Percentiles rank a stretch among this genome's conserved stretches.
phyloP scores from a whole-genome alignment of 2,888 invertebrate species.

The Prosopocoilus inquinatus region DNA sequence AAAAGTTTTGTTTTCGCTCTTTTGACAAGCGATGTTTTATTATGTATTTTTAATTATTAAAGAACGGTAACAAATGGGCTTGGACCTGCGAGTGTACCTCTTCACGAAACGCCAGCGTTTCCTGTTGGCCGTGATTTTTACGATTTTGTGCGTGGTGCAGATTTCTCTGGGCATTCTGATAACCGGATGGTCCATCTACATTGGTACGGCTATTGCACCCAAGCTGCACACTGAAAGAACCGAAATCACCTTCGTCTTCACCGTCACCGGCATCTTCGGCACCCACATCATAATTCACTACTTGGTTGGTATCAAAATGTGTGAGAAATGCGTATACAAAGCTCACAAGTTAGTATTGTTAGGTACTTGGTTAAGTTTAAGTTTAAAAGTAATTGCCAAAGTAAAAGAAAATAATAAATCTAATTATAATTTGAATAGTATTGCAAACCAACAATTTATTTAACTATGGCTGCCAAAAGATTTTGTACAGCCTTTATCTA shows the following conservation, averaged over 20 bases:
- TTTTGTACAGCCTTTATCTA: no score
- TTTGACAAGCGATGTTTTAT: no score
- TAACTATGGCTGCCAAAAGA: no score
- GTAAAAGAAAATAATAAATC: no score
- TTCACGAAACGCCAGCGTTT: conserved; percentile 36
- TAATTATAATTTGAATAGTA: no score
- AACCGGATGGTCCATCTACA: conserved; percentile 42
- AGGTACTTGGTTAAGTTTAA: background rate
- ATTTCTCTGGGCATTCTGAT: conserved; percentile 41
- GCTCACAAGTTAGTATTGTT: conserved; percentile 45
- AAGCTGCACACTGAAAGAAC: conserved; percentile 46
- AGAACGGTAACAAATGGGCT: conserved; percentile 3
- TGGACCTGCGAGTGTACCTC: conserved; percentile 9
- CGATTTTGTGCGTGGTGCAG: conserved; percentile 40
- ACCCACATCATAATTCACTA: conserved; percentile 44
- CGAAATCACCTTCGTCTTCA: conserved; percentile 47
- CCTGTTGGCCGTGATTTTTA: conserved; percentile 34
- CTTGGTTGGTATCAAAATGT: conserved; percentile 45
- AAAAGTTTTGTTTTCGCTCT: no score
- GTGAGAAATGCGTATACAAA: conserved; percentile 44
- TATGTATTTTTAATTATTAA: no score
- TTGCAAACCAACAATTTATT: no score
- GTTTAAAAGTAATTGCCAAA: no score
- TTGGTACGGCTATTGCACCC: conserved; percentile 41
- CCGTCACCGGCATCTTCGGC: conserved; percentile 45